phyloP scores from a whole-genome alignment of 2,888 invertebrate genomes.

The Brachylomia viminalis region DNA sequence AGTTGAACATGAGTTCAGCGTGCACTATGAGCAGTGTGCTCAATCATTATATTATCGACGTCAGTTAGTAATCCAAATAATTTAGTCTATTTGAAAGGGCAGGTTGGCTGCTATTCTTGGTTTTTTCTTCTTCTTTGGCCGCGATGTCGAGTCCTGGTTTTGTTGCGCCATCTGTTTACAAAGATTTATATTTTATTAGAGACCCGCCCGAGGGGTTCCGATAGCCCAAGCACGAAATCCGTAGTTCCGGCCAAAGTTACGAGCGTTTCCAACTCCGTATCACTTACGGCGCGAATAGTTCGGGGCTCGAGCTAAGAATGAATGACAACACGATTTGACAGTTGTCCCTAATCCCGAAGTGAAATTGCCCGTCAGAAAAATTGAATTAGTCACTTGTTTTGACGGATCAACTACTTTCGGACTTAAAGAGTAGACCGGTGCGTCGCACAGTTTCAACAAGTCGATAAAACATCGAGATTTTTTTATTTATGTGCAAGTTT shows the following conservation, averaged over 20 bases:
- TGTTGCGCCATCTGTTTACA: conserved; percentile 69
- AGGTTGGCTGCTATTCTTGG: conserved; percentile 87
- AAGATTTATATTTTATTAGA: conserved; percentile 2
- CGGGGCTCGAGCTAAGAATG: too few relatives aligned
- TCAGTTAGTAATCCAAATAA: conserved; percentile 32
- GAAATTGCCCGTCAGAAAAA: too few relatives aligned
- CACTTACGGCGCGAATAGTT: too few relatives aligned
- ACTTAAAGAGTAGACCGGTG: too few relatives aligned
- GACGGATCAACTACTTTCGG: too few relatives aligned
- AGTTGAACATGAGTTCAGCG: conserved; percentile 1
- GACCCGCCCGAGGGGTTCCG: too few relatives aligned
- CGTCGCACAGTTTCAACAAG: not conserved
- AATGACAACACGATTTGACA: too few relatives aligned
- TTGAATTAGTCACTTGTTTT: too few relatives aligned
- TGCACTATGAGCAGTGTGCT: conserved; percentile 27
- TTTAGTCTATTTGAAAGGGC: conserved; percentile 84
- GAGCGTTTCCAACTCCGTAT: too few relatives aligned
- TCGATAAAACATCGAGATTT: not conserved
- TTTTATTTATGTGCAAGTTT: not conserved
- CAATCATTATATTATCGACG: conserved; percentile 11
- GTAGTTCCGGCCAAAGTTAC: too few relatives aligned
- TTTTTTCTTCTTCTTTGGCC: conserved; percentile 82
- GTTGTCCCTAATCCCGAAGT: too few relatives aligned
- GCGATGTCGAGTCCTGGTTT: conserved; percentile 67
- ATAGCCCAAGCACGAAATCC: too few relatives aligned